Conservation (phyloP, 2,888 invertebrate species). For the Heliconius ethilla region DNA sequence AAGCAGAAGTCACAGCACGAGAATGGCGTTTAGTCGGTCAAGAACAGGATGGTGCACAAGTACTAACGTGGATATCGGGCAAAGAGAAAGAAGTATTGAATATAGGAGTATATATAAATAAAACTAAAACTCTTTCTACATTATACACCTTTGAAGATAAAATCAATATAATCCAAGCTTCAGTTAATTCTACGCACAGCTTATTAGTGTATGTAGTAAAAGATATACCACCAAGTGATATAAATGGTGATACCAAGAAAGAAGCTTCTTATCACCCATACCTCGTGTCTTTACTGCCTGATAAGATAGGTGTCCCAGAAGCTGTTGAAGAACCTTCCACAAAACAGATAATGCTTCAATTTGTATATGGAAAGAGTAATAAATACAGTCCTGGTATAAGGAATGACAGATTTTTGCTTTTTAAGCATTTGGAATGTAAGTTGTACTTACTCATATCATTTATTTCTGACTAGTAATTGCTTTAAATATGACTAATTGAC, state of each 20-base stretch:
- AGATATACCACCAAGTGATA: slow-evolving; percentile 59
- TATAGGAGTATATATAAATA: slow-evolving; percentile 84
- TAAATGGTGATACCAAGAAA: slow-evolving; percentile 51
- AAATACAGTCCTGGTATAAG: slow-evolving; percentile 77
- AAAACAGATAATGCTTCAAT: slow-evolving; percentile 90
- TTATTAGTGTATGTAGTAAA: slow-evolving; percentile 87
- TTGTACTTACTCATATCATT: not conserved
- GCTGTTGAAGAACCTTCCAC: slow-evolving; percentile 80
- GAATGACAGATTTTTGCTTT: slow-evolving; percentile 86
- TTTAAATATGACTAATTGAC: not conserved
- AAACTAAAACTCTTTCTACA: slow-evolving; percentile 81
- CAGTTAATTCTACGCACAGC: slow-evolving; percentile 86
- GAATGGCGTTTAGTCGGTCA: slow-evolving; percentile 92
- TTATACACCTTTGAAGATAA: slow-evolving; percentile 84
- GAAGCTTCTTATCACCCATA: slow-evolving; percentile 84
- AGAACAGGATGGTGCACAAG: slow-evolving; percentile 88
- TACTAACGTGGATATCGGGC: slow-evolving; percentile 85
- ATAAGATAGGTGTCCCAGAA: slow-evolving; percentile 62
- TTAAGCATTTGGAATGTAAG: slow-evolving; percentile 91
- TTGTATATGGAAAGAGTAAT: slow-evolving; percentile 85
- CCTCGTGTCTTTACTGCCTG: slow-evolving; percentile 82
- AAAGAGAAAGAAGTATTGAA: slow-evolving; percentile 61
- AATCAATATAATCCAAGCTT: slow-evolving; percentile 89
- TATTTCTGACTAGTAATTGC: not conserved
- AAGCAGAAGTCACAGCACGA: slow-evolving; percentile 83